A percentile compares a stretch with the other conserved stretches of the same genome.
Conservation (phyloP, 2,888 invertebrate genomes). For the Miltochrista miniata region DNA sequence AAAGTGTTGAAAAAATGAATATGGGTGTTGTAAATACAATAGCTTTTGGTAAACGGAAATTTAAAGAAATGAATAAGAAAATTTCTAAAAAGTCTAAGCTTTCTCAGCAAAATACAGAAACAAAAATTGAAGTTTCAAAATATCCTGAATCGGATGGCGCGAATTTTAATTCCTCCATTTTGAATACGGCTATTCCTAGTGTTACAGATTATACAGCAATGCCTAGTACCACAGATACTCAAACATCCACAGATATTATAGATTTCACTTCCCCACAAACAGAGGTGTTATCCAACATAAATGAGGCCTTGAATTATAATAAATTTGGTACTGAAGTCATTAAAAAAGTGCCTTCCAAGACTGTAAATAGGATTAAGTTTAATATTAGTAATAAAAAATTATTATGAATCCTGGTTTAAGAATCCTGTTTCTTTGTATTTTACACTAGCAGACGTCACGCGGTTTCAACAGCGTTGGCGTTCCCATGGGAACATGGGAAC, state of each 20-base stretch:
- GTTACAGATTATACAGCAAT: neutral
- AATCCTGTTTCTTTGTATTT: too few relatives aligned
- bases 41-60: conserved; percentile 33
- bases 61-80: conserved; percentile 4
- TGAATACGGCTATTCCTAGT: neutral
- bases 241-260: conserved; percentile 46
- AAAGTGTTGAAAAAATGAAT: conserved; percentile 39
- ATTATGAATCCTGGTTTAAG: too few relatives aligned
- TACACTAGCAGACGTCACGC: too few relatives aligned
- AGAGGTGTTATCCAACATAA: conserved; percentile 63
- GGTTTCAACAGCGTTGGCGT: too few relatives aligned
- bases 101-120: neutral
- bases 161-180: neutral
- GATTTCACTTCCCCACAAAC: conserved; percentile 60
- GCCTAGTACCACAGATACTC: neutral
- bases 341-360: conserved; percentile 53
- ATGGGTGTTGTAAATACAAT: conserved; percentile 68
- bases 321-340: conserved; percentile 67
- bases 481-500: too few relatives aligned
- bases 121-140: neutral
- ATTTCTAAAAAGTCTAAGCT: neutral
- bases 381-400: conserved; percentile 54
- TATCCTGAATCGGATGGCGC: neutral
- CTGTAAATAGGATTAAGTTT: conserved; percentile 68
- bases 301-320: conserved; percentile 65